A percentile compares a stretch with the other conserved stretches of the same genome.
Conservation (phyloP, 2,888 invertebrate genomes). For the Andrena camellia region DNA sequence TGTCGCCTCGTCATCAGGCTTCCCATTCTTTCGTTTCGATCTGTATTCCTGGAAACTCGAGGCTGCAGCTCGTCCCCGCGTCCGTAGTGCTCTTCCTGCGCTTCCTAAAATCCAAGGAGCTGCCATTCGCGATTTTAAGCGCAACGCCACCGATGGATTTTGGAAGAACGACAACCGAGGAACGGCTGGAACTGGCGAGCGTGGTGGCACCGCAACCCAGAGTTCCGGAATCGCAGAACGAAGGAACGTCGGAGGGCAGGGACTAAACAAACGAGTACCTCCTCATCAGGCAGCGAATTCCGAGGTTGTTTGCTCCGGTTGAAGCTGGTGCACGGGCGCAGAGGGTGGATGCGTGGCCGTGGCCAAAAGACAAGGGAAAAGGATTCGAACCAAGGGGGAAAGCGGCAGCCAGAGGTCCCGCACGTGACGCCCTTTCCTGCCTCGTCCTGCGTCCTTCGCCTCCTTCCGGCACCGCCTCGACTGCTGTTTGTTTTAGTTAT, state of each 20-base stretch:
- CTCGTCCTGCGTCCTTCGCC: conserved; percentile 62
- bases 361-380: conserved; percentile 34
- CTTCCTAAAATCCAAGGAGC: too few species aligned
- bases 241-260: conserved; percentile 46
- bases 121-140: too few species aligned
- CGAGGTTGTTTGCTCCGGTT: conserved; percentile 78
- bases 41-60: too few species aligned
- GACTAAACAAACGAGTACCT: conserved; percentile 78
- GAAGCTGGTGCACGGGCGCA: conserved; percentile 59
- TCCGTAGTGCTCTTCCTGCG: too few species aligned
- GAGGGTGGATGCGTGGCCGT: conserved; percentile 39
- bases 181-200: background rate
- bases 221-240: conserved; percentile 41
- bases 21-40: too few species aligned
- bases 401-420: conserved; percentile 71
- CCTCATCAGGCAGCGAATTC: conserved; percentile 78
- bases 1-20: background rate
- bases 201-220: background rate
- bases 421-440: conserved; percentile 78
- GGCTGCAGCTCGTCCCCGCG: too few species aligned
- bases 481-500: conserved; percentile 83
- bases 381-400: conserved; percentile 52
- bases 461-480: conserved; percentile 65
- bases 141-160: background rate
- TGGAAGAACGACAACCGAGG: background rate